Base-by-base conservation (phyloP, 2,888 invertebrate genomes). In the Trichopria drosophilae region DNA sequence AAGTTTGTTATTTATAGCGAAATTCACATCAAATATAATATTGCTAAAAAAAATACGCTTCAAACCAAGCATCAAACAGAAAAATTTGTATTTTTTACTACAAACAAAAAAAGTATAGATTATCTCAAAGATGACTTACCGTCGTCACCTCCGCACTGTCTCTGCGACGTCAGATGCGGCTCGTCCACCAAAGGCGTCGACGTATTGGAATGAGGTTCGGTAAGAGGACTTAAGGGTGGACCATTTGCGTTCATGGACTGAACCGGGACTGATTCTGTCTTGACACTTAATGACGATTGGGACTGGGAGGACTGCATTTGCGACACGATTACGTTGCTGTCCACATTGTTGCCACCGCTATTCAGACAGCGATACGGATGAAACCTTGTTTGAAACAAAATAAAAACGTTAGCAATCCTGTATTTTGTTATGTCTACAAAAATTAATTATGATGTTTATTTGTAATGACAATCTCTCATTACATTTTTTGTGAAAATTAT, bases 171-270 rank as follows among this genome's bases (percentile, higher is more conserved):
- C 64, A 75, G 13, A 7, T 69, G 57, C 0, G 71, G 73, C 68
- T 84, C 84, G 68, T 84, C 82, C 41, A 80, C 83, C 53, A 84
- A 76, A 53, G 84, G 83, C 51, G 83, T 83, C 59, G 84, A 83
- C 4, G 82, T 79, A 71, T 83, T 82, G 51, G 87, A 86, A 77
- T 86, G 86, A 36, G 86, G 82, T 72, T 86, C 86, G 49, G 70
- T 66, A 20, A 70, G 66, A 22, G 82, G 81, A 61, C 82, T 82
- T 64, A 82, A 78, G 37, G 83, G 79, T 45, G 83, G 78, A 51
- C 73, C 74, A 16, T 71, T 72, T 26, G 74, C 69, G 45, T 71
- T 73, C 32, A 69, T 72, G 13, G 72, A 67, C 40, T 72, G 71
- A 43, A 69, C 66, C n/a, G n/a, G n/a, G 43, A 68, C 64, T 46